phyloP scores from a whole-genome alignment of 2,113 vertebrate genomes.

The Nycticryphes semicollaris region DNA sequence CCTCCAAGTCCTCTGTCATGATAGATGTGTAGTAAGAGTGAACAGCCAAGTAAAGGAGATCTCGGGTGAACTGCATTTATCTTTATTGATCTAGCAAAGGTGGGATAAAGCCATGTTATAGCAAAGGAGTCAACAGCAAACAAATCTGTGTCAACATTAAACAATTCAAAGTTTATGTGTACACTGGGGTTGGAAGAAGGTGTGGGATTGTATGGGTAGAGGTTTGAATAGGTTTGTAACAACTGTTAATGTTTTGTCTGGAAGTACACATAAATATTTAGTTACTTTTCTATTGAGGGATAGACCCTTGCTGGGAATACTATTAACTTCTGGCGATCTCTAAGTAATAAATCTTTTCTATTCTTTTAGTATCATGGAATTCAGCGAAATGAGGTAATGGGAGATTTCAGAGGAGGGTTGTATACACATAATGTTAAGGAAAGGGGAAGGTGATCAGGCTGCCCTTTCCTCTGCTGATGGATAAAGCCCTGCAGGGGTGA shows the following conservation, averaged over 20 bases:
- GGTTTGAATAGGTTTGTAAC: not conserved
- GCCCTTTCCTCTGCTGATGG: not conserved
- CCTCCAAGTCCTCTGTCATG: not conserved
- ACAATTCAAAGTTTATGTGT: not conserved
- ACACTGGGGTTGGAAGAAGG: not conserved
- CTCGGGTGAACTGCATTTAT: not conserved
- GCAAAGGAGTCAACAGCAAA: not conserved
- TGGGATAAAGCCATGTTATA: not conserved
- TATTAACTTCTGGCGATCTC: not conserved
- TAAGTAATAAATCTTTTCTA: no score
- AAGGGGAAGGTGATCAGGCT: not conserved
- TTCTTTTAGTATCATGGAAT: rapidly evolving
- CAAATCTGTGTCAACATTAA: not conserved
- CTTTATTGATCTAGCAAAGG: not conserved
- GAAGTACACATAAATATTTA: not conserved
- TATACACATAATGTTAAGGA: no score
- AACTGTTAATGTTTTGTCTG: not conserved
- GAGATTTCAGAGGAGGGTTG: not conserved
- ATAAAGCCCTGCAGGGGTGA: not conserved
- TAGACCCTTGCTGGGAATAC: not conserved
- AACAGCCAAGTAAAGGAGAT: not conserved
- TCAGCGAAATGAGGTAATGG: not conserved
- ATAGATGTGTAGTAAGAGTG: rapidly evolving
- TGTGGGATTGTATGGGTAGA: not conserved
- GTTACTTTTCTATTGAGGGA: not conserved